These are phyloP conservation scores for Chascanopsetta lugubris DNA, from an alignment of 2,113 vertebrate genomes.

Conservation along the genomic window DNA sequence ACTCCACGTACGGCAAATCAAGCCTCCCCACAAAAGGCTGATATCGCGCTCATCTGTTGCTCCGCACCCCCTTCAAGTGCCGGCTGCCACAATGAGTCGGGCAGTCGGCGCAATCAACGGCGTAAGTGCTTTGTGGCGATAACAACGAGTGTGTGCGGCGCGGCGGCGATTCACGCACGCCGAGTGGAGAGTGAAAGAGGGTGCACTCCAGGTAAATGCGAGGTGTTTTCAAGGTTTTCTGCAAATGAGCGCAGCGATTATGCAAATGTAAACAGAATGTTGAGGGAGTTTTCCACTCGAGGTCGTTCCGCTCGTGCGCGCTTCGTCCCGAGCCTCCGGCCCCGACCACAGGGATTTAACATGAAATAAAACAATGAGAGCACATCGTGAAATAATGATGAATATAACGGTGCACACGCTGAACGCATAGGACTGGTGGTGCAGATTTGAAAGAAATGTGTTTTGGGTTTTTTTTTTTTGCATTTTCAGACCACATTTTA, in stretches of 20 bases:
- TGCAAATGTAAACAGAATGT: conserved; percentile 5
- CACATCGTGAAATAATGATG: no score
- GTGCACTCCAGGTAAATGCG: conserved; percentile 52
- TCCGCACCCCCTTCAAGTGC: conserved; percentile 57
- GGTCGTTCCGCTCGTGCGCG: background rate
- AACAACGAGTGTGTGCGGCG: conserved; percentile 47
- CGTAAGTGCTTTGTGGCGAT: conserved; percentile 56
- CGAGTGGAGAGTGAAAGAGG: conserved; percentile 41
- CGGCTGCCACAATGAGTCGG: conserved; percentile 65
- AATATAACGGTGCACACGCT: no score
- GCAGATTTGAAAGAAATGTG: no score
- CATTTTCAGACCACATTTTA: no score
- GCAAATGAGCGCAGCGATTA: conserved; percentile 29
- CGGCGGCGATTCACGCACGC: conserved; percentile 22
- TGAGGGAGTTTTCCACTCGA: conserved; percentile 23
- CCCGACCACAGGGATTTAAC: conserved; percentile 11
- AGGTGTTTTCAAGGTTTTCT: background rate
- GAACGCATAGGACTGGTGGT: no score
- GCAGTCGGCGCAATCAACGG: conserved; percentile 69
- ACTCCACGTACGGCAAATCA: conserved; percentile 45
- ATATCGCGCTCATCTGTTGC: conserved; percentile 66
- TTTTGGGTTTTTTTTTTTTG: no score
- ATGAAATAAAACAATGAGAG: no score
- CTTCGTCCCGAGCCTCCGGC: conserved; percentile 10
- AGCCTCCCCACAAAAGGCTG: conserved; percentile 61